Evolutionary conservation across 1,140 invertebrate genomes (phyloP), one percentile per base, ranked within the genome.

Genomic region (Drosophila dunni): DNA sequence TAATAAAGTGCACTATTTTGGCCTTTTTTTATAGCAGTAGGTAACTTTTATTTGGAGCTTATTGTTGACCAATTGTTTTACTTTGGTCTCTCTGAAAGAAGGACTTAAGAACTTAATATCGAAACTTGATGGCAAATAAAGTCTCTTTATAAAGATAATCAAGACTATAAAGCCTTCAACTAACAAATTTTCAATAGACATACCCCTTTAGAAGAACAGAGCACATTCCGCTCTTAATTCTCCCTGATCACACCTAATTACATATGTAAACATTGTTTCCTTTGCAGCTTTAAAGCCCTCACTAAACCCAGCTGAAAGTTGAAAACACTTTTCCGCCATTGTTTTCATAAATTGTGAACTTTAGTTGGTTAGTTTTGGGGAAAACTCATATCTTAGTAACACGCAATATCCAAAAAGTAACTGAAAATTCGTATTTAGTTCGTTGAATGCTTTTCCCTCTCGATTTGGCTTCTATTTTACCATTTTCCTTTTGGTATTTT

Each of bases 1-100:
- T 81, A 63, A 83, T 84, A 84, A 83, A 83, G 72, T 76, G 80
- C 71, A 83, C 62, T 76, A 50, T 51, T 66, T 36, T 68, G 13
- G n/a, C 20, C 15, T 36, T 34, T 71, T 76, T 84, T 72, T n/a
- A 83, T 76, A 40, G 38, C 48, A n/a, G 0, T 20, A 2, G 1
- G 20, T 48, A n/a, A 8, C 36, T 51, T 44, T 36, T 24, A 24
- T 24, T 24, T 24, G 24, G 24, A 24, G 24, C 1, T 24, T 24
- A 2, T 24, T 24, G 24, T 24, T 24, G 24, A 24, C 24, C 24
- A 24, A 1, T 24, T 24, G 24, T 2, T n/a, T n/a, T n/a, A n/a
- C n/a, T n/a, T 20, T 20, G 17, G 17, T 2, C 17, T 20, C 17
- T 2, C 17, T 20, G 17, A 2, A 20, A 2, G 17, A 20, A 20